These are phyloP conservation scores for Ectemnius lituratus DNA, from an alignment of 2,888 invertebrate species.

Conservation along the genomic window DNA sequence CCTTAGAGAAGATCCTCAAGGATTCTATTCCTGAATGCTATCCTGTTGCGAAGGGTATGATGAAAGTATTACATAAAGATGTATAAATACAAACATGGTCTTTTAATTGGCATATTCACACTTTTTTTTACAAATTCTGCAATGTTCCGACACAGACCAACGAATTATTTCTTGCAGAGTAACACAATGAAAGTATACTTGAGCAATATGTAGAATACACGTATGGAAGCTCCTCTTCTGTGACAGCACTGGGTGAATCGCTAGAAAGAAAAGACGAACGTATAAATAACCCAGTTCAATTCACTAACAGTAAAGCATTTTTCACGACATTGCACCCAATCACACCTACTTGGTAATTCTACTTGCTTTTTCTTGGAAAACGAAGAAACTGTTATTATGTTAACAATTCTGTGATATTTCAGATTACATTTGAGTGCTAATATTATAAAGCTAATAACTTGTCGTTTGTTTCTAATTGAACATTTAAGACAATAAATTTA, in stretches of 20 bases:
- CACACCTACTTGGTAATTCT: background rate
- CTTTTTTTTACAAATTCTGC: constrained; percentile 44
- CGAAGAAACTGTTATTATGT: no score
- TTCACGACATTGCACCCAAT: no score
- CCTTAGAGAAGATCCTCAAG: no score
- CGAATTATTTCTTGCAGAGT: constrained; percentile 73
- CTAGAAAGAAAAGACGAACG: constrained; percentile 57
- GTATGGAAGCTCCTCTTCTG: constrained; percentile 65
- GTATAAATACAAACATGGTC: background rate
- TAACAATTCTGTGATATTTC: no score
- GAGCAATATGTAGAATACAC: constrained; percentile 73
- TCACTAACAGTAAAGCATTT: background rate
- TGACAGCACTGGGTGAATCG: constrained; percentile 61
- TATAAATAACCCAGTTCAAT: background rate
- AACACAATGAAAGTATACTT: constrained; percentile 74
- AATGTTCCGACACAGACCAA: constrained; percentile 74
- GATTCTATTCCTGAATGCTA: no score
- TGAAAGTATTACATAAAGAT: no score
- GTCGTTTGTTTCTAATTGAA: no score
- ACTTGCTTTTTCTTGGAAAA: background rate
- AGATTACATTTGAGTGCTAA: no score
- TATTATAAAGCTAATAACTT: no score
- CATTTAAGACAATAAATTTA: no score
- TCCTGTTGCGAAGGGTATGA: no score
- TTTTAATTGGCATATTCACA: constrained; percentile 5